Evolutionary conservation across 23 tunicate species (phyloP).

Genomic region (Trididemnum nubilum): DNA sequence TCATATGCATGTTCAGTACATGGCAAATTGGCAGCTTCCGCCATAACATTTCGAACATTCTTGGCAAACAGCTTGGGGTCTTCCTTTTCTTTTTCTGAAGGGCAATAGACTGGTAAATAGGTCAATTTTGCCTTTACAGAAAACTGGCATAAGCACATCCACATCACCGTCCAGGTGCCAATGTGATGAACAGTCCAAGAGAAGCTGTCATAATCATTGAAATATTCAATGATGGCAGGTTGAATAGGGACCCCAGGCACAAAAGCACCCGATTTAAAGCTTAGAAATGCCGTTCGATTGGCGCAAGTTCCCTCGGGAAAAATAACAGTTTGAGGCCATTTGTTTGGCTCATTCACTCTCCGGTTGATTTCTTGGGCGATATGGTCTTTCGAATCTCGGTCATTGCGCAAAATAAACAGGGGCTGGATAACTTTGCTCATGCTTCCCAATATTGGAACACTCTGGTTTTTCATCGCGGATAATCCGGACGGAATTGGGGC

Average conservation of each 20-base stretch:
- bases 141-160: slow-evolving; percentile 80
- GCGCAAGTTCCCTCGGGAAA: slow-evolving; percentile 91
- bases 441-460: slow-evolving; percentile 56
- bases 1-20: slow-evolving; percentile 74
- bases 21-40: slow-evolving; percentile 34
- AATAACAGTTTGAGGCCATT: slow-evolving; percentile 77
- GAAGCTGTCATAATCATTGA: slow-evolving; percentile 45
- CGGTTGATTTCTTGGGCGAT: slow-evolving; percentile 41
- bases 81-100: slow-evolving; percentile 42
- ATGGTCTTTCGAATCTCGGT: slow-evolving; percentile 58
- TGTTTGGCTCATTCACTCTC: slow-evolving; percentile 34
- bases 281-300: slow-evolving; percentile 53
- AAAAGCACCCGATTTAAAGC: slow-evolving; percentile 84
- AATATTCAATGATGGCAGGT: slow-evolving; percentile 58
- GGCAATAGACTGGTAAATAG: slow-evolving; percentile 70
- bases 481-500: slow-evolving; percentile 49
- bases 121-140: slow-evolving; percentile 35
- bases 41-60: slow-evolving; percentile 58
- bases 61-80: slow-evolving; percentile 76
- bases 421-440: slow-evolving; percentile 72
- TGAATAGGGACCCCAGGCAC: slow-evolving; percentile 79
- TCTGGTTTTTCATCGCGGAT: slow-evolving; percentile 42
- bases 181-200: slow-evolving; percentile 53
- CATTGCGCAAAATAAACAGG: slow-evolving; percentile 59
- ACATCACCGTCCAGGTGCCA: slow-evolving; percentile 40